Evolutionary conservation across 1,140 invertebrate species (phyloP).

Genomic region (Armadillidium nasatum): DNA sequence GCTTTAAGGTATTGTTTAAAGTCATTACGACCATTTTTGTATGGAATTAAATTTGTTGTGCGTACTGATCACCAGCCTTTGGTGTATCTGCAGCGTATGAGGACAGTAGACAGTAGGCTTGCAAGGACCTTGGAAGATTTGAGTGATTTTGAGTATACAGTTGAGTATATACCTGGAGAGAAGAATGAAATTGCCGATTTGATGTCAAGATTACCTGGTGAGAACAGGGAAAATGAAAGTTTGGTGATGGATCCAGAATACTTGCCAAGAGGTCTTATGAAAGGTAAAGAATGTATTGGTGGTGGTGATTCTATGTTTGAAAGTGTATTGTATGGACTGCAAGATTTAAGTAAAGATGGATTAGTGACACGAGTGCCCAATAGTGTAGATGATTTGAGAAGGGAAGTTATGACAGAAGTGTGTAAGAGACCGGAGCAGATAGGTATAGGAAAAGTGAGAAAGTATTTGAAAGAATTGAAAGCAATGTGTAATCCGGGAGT

Average conservation of each 20-base stretch:
- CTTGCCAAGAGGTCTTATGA: too few relatives aligned
- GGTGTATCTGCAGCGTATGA: constrained; percentile 10
- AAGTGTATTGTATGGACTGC: neutral
- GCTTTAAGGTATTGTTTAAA: too few relatives aligned
- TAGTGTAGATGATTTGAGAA: neutral
- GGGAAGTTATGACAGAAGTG: neutral
- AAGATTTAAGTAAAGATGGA: neutral
- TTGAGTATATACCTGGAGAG: constrained; percentile 17
- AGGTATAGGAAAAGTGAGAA: neutral
- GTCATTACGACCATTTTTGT: too few relatives aligned
- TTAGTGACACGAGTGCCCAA: neutral
- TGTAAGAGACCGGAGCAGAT: neutral
- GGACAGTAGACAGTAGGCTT: neutral
- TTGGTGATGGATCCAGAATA: too few relatives aligned
- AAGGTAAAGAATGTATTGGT: neutral
- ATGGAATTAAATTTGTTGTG: too few relatives aligned
- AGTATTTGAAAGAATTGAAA: neutral
- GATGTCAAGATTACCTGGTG: neutral
- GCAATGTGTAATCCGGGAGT: neutral
- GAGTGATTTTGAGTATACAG: neutral
- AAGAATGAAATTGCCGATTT: constrained; percentile 17
- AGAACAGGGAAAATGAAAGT: neutral
- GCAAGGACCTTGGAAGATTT: constrained; percentile 13
- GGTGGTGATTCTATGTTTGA: constrained; percentile 13
- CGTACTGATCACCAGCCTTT: constrained; percentile 10